Evolutionary conservation across 2,888 invertebrate species (phyloP).

Genomic region (Resseliella maxima): DNA sequence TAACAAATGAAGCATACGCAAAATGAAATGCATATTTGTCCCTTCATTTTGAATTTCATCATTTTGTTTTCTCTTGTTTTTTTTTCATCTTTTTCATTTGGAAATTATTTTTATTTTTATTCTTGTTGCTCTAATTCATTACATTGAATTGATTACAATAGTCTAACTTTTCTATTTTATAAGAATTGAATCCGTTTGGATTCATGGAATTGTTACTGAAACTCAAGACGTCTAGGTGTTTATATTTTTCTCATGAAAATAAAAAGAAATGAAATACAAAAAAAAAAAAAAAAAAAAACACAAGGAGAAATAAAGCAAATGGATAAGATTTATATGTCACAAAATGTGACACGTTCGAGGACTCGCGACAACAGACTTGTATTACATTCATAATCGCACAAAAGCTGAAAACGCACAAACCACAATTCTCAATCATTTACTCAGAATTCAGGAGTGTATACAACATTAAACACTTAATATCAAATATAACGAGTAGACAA

Average conservation of each 20-base stretch:
- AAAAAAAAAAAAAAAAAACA: not conserved
- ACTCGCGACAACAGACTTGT: not conserved
- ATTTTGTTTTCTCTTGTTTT: no score
- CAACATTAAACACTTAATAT: not conserved
- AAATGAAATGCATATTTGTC: not conserved
- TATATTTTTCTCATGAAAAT: not conserved
- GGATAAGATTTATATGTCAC: not conserved
- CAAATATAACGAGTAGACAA: not conserved
- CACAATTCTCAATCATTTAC: not conserved
- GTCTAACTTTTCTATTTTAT: constrained; percentile 1
- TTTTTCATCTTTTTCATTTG: not conserved
- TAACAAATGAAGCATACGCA: not conserved
- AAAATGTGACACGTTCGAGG: constrained; percentile 15
- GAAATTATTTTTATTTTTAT: no score
- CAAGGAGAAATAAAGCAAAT: not conserved
- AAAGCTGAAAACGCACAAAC: not conserved
- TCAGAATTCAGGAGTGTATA: not conserved
- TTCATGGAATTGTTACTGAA: constrained; percentile 25
- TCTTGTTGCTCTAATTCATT: not conserved
- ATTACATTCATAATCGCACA: not conserved
- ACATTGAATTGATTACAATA: not conserved
- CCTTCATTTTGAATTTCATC: not conserved
- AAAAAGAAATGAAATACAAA: no score
- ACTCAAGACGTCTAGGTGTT: constrained; percentile 7
- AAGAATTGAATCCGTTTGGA: not conserved